phyloP scores from a whole-genome alignment of 2,797 vertebrate species.

The Enteromius treurensis region DNA sequence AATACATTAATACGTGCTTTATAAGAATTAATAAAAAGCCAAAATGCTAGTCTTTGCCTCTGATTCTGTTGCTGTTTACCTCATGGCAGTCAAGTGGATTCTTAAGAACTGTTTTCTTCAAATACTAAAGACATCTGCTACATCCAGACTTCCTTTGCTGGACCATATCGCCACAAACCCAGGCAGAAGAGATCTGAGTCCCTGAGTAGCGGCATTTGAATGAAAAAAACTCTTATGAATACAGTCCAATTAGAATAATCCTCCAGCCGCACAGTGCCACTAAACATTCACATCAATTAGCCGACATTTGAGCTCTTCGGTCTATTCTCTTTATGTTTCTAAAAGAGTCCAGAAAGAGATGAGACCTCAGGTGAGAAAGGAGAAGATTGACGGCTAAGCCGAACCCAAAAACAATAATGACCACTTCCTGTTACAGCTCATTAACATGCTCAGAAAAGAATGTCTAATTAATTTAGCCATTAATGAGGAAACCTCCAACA shows the following conservation, averaged over 20 bases:
- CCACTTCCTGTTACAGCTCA: constrained; percentile 44
- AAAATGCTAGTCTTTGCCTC: neutral
- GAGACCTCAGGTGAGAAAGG: constrained; percentile 41
- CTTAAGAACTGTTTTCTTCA: neutral
- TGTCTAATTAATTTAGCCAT: constrained; percentile 48
- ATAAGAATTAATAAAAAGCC: neutral
- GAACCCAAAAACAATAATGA: constrained; percentile 56
- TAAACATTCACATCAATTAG: constrained; percentile 78
- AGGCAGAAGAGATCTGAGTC: constrained; percentile 35
- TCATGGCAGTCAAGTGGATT: neutral
- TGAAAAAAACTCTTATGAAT: constrained; percentile 62
- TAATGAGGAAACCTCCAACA: constrained; percentile 10
- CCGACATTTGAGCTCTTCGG: constrained; percentile 72
- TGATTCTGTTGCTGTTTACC: neutral
- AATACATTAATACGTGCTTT: neutral
- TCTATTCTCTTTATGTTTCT: constrained; percentile 51
- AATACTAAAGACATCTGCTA: neutral
- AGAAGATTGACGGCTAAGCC: constrained; percentile 50
- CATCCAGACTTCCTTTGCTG: neutral
- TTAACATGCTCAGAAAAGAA: constrained; percentile 53
- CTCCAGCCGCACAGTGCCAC: constrained; percentile 65
- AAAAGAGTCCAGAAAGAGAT: constrained; percentile 59
- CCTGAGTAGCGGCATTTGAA: constrained; percentile 35
- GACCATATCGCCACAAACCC: constrained; percentile 14
- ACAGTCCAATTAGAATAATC: constrained; percentile 70